Evolutionary conservation across 2,797 vertebrate genomes (phyloP), one percentile per base, ranked within the genome.

Genomic region (Enteromius viviparus): DNA sequence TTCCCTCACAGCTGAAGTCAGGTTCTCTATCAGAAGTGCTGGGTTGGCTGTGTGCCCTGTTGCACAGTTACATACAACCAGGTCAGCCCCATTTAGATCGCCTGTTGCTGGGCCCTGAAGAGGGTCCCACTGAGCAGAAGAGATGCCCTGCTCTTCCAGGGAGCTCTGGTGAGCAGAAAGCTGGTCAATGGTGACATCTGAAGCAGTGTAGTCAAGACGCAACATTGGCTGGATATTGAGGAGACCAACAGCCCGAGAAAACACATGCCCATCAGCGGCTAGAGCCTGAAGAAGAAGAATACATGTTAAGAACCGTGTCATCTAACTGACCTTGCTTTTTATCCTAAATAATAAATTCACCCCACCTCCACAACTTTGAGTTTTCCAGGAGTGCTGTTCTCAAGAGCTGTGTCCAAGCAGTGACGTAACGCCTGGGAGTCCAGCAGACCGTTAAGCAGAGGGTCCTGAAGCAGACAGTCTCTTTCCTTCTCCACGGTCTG

Each of bases 311-410:
- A 21, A 55, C 1, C 17, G 6, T 12, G 49, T 40, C 14, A 3
- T 80, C n/a, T 5, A 45, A 29, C 32, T 40, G 8, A 21, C 12
- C 0, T 15, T 3, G 3, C 3, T 37, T 69, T 62, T 45, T 7
- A 45, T 34, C 75, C 32, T 15, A 68, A 80, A 10, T 15, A 51
- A 32, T 42, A 14, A 2, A 66, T 26, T 34, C 1, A 32, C 0
- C 80, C 85, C 86, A 99, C 98, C 96, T 99, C 98, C 29, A 97
- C 76, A 76, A 98, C 95, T 91, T 95, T 97, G 88, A 98, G 94
- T 89, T 88, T 94, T 19, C 90, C 92, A 19, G 94, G 90, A 0
- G 47, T 85, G 75, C 89, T 85, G 90, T 99, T 99, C 87, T 99
- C 98, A 90, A 97, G 15, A 0, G 92, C 91, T 0, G 93, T 94